Conservation (phyloP, 2,113 vertebrate genomes). For the Pelecanus crispus region DNA sequence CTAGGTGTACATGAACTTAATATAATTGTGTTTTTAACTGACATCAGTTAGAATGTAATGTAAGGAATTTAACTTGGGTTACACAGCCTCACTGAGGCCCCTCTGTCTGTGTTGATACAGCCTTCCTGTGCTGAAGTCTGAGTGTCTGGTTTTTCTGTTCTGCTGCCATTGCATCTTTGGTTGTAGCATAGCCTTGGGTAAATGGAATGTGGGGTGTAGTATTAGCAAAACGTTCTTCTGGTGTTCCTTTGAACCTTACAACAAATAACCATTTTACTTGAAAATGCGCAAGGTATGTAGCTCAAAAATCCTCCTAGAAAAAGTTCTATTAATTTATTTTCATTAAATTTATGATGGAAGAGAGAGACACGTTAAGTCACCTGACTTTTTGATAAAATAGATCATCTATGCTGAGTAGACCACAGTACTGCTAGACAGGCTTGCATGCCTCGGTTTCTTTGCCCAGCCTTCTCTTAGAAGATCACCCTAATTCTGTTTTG, state of each 20-base stretch:
- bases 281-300: not conserved
- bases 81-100: not conserved
- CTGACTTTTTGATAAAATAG: not conserved
- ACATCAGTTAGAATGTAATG: not conserved
- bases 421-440: not conserved
- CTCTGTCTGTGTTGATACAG: not conserved
- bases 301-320: not conserved
- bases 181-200: not conserved
- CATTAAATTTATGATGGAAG: not conserved
- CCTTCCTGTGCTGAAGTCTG: not conserved
- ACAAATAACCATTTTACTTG: not conserved
- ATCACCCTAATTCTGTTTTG: not conserved
- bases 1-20: not conserved
- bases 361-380: not conserved
- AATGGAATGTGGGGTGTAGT: not conserved
- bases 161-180: not conserved
- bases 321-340: not conserved
- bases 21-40: not conserved
- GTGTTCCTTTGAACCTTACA: not conserved
- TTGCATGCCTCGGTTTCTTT: not conserved
- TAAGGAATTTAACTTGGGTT: not conserved
- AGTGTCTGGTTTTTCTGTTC: not conserved
- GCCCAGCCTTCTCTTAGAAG: not conserved
- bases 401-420: not conserved
- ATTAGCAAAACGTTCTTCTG: not conserved